Conservation (phyloP, 1,140 invertebrate genomes). For the Druon quercuslanigerum region DNA sequence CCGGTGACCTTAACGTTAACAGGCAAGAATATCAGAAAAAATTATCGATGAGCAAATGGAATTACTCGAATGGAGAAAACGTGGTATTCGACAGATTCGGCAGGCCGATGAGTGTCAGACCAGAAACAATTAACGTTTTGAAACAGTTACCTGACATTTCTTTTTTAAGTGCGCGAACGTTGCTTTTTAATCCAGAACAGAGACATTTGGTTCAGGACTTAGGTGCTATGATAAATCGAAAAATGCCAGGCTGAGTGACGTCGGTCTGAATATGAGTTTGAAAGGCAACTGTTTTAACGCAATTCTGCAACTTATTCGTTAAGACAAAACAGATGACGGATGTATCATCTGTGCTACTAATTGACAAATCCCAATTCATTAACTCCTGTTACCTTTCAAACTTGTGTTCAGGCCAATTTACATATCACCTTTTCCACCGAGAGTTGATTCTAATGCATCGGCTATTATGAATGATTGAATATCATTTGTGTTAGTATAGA, state of each 20-base stretch:
- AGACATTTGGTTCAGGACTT: slow-evolving; percentile 70
- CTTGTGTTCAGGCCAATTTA: slow-evolving; percentile 4
- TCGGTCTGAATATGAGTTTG: slow-evolving; percentile 73
- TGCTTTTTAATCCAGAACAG: slow-evolving; percentile 71
- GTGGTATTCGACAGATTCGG: slow-evolving; percentile 70
- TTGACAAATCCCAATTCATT: background rate
- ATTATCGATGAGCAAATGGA: slow-evolving; percentile 37
- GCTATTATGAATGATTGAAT: background rate
- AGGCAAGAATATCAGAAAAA: slow-evolving; percentile 54
- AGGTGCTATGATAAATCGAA: slow-evolving; percentile 73
- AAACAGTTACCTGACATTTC: slow-evolving; percentile 72
- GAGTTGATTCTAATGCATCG: background rate
- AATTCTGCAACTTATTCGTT: background rate
- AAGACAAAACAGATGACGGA: background rate
- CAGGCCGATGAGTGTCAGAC: slow-evolving; percentile 62
- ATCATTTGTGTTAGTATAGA: too few relatives aligned
- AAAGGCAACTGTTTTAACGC: slow-evolving; percentile 48
- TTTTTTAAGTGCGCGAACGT: slow-evolving; percentile 70
- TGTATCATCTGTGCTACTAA: background rate
- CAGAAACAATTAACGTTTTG: slow-evolving; percentile 67
- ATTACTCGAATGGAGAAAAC: slow-evolving; percentile 55
- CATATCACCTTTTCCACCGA: background rate
- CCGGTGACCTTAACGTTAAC: slow-evolving; percentile 9
- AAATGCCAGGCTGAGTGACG: slow-evolving; percentile 75
- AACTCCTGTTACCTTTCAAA: slow-evolving; percentile 44